phyloP scores from a whole-genome alignment of 2,797 vertebrate genomes.

The Vespertilio murinus region DNA sequence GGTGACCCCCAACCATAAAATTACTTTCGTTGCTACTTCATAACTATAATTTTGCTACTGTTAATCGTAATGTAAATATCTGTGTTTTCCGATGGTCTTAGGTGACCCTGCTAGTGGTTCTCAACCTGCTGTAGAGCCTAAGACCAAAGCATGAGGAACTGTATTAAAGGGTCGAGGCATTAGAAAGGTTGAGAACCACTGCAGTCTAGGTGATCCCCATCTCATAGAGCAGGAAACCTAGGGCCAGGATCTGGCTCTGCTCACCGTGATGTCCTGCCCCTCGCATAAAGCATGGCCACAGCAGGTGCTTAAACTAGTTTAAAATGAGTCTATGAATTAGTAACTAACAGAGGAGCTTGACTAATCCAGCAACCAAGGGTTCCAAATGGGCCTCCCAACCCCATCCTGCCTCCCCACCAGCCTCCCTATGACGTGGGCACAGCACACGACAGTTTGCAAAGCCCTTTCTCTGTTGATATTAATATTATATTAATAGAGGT shows the following conservation, averaged over 20 bases:
- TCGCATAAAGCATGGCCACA: not conserved
- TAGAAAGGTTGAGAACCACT: no score
- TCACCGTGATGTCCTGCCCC: not conserved
- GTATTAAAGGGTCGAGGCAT: no score
- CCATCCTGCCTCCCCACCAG: not conserved
- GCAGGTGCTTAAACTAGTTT: not conserved
- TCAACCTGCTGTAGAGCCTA: no score
- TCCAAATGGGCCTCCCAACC: not conserved
- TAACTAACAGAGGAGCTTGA: not conserved
- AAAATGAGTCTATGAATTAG: not conserved
- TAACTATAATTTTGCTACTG: no score
- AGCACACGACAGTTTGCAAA: not conserved
- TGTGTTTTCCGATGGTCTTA: no score
- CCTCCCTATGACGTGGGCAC: fast-evolving
- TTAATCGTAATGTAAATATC: no score
- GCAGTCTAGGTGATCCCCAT: not conserved
- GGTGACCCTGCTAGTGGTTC: no score
- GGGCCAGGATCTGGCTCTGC: not conserved
- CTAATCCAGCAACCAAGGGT: not conserved
- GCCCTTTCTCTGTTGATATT: not conserved
- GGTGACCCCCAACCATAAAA: no score
- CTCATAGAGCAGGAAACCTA: not conserved
- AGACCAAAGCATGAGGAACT: no score
- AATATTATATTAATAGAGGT: not conserved
- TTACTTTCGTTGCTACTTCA: no score